Conservation (phyloP, 92 coral and sea anemone genomes). For the Zoanthus sansibaricus region DNA sequence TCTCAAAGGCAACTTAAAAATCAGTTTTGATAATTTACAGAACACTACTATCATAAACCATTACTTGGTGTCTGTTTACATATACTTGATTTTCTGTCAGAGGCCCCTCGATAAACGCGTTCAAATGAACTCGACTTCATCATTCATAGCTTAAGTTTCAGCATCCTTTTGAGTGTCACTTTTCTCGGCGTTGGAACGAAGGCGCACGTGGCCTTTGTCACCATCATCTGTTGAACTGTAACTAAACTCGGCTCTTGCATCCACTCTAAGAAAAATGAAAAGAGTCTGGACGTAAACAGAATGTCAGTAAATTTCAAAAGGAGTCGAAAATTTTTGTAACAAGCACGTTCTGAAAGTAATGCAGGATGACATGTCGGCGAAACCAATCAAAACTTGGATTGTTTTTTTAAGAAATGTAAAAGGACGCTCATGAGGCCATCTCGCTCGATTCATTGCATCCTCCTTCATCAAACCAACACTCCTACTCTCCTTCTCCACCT, state of each 20-base stretch:
- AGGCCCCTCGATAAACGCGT: neutral
- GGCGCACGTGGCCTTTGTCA: slow-evolving; percentile 12
- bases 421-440: too few species aligned
- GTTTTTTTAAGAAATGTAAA: too few species aligned
- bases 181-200: slow-evolving; percentile 18
- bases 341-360: too few species aligned
- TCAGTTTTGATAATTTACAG: neutral
- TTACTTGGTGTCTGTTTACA: neutral
- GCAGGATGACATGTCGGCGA: too few species aligned
- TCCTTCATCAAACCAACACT: too few species aligned
- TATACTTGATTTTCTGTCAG: neutral
- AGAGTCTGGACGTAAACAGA: too few species aligned
- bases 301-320: too few species aligned
- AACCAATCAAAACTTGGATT: too few species aligned
- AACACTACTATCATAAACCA: neutral
- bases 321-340: too few species aligned
- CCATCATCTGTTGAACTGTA: slow-evolving; percentile 28
- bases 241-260: slow-evolving; percentile 33
- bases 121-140: neutral
- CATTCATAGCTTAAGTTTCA: neutral
- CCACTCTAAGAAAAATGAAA: neutral
- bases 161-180: neutral
- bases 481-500: too few species aligned
- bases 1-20: neutral
- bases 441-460: too few species aligned